Evolutionary conservation across 2,888 invertebrate genomes (phyloP).

Genomic region (Asteroscopus sphinx): DNA sequence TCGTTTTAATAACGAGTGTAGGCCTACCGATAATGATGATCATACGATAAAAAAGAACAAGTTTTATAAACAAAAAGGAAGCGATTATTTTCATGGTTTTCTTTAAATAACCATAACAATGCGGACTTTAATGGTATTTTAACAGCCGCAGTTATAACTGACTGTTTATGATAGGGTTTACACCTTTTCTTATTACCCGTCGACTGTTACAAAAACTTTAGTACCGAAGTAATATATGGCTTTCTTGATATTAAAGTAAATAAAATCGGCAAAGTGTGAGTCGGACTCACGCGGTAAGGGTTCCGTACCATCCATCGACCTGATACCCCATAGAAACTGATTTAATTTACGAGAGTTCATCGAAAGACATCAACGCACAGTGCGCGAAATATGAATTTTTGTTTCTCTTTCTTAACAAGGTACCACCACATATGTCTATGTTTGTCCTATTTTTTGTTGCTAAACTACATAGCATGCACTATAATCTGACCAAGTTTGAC

Average conservation of each 20-base stretch:
- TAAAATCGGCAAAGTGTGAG: too few species aligned
- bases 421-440: too few species aligned
- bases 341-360: too few species aligned
- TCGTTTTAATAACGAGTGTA: constrained; percentile 8
- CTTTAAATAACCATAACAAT: constrained; percentile 43
- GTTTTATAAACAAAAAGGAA: constrained; percentile 25
- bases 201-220: constrained; percentile 36
- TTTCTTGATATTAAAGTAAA: constrained; percentile 4
- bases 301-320: too few species aligned
- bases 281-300: too few species aligned
- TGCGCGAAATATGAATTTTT: too few species aligned
- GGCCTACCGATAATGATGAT: constrained; percentile 5
- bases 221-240: constrained; percentile 25
- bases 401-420: too few species aligned
- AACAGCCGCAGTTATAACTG: constrained; percentile 45
- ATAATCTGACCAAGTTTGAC: too few species aligned
- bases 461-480: too few species aligned
- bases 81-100: constrained; percentile 41
- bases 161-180: constrained; percentile 47
- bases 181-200: constrained; percentile 39
- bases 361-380: too few species aligned
- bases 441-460: too few species aligned
- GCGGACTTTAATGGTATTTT: constrained; percentile 47
- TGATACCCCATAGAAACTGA: too few species aligned
- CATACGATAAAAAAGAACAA: constrained; percentile 25